Evolutionary conservation across 2,113 vertebrate genomes (phyloP), one percentile per base, ranked within the genome.

Genomic region (Phaethon lepturus): DNA sequence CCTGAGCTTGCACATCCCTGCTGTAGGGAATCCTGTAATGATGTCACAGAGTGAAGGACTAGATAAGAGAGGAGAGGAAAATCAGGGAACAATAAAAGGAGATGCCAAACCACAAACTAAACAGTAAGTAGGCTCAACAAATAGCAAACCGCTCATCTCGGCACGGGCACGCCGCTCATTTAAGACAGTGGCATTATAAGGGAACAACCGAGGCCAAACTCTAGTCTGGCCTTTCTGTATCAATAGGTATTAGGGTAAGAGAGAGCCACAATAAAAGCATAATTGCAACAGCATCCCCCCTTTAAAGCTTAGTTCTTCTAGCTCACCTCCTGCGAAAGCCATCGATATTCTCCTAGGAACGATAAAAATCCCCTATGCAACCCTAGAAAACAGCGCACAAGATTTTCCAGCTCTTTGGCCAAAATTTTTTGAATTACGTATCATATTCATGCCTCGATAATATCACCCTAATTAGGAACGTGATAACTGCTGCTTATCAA

Each of bases 1-100:
- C 98, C 98, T 98, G 98, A 98, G 97, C 98, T 98, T 93, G 97
- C 98, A 84, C 98, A 98, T 98, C 98, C 98, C 97, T 98, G 98
- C 96, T 97, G 98, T 79, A 98, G 97, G 88, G 98, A 96, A 95
- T 98, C 98, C 97, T 98, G 98, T 82, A 98, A 98, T 87, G 98
- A 98, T 64, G 98, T 97, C 97, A 97, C 97, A 60, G 98, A 98
- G 88, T 98, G 98, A 96, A 98, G 96, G 95, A 98, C 98, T 98
- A 93, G 92, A 95, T 64, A 89, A 97, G 97, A 98, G 95, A 98
- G 97, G 95, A 97, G 94, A 95, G 82, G 53, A 96, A 60, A 64
- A 94, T 79, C 88, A 97, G 95, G 95, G 90, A 97, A 96, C 83
- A 91, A 88, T 93, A 69, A 86, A 96, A 88, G 94, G 93, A 97